A percentile compares a stretch with the other conserved stretches of the same genome.
Conservation (phyloP, 2,113 vertebrate genomes). For the Grantiella picta region DNA sequence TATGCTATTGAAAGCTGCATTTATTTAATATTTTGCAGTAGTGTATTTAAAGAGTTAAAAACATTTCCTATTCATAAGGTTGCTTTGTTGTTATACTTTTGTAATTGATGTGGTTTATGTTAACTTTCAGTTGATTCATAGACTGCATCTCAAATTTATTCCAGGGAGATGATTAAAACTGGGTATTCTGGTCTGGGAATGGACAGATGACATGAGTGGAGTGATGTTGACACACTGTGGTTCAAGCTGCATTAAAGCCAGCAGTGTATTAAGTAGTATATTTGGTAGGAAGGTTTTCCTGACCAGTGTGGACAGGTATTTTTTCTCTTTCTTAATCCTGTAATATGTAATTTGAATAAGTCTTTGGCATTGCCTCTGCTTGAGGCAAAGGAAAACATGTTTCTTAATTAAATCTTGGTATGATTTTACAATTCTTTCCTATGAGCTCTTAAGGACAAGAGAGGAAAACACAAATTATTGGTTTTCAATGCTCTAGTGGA, state of each 20-base stretch:
- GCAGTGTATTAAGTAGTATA: background rate
- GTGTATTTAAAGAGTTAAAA: background rate
- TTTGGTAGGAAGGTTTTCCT: background rate
- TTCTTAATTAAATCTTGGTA: conserved; percentile 10
- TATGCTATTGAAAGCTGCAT: background rate
- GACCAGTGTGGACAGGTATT: background rate
- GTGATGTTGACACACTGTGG: background rate
- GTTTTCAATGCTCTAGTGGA: background rate
- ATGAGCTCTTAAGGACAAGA: background rate
- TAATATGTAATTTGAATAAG: background rate
- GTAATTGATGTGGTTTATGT: background rate
- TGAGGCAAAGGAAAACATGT: background rate
- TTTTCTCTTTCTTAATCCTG: background rate
- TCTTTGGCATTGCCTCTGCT: background rate
- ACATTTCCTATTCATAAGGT: background rate
- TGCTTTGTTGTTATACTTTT: background rate
- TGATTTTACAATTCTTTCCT: background rate
- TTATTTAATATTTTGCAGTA: background rate
- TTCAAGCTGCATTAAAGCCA: background rate
- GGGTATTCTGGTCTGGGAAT: background rate
- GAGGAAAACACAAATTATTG: background rate
- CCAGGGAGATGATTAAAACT: background rate
- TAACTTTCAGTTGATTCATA: background rate
- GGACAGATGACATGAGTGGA: background rate
- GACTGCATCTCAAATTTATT: background rate